A percentile compares a stretch with the other conserved stretches of the same genome.
phyloP scores from a whole-genome alignment of 2,888 invertebrate genomes.

The Ommatoiulus sabulosus region DNA sequence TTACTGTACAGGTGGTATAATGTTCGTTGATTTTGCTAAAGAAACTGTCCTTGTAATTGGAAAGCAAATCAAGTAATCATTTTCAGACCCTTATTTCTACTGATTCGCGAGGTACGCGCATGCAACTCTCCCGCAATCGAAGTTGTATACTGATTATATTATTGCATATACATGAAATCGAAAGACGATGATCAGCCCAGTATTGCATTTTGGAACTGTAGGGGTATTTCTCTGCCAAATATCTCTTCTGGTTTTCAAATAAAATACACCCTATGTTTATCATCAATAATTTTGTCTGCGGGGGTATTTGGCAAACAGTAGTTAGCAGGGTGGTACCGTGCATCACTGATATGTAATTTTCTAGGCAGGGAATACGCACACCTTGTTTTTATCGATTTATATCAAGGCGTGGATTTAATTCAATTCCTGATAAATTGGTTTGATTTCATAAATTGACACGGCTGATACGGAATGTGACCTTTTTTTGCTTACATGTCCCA shows the following conservation, averaged over 20 bases:
- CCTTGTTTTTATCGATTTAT: conserved; percentile 45
- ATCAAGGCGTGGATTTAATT: not conserved
- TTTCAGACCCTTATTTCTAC: not conserved
- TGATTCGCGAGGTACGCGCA: not conserved
- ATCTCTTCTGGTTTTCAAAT: conserved; percentile 45
- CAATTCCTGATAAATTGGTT: not conserved
- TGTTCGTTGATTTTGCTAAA: too few species aligned
- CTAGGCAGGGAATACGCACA: conserved; percentile 40
- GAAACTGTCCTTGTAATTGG: not conserved
- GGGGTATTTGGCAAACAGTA: conserved; percentile 41
- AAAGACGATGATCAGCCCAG: not conserved
- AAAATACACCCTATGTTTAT: conserved; percentile 45
- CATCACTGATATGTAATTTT: conserved; percentile 35
- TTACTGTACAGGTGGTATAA: too few species aligned
- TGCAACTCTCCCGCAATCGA: not conserved
- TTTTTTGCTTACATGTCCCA: not conserved
- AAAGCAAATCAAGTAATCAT: not conserved
- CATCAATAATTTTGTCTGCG: conserved; percentile 47
- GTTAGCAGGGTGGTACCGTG: conserved; percentile 45
- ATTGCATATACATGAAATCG: not conserved
- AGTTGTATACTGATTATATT: not conserved
- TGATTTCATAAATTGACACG: not conserved
- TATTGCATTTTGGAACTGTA: not conserved
- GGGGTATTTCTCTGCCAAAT: conserved; percentile 26
- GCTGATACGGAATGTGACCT: not conserved